Evolutionary conservation across 2,797 vertebrate species (phyloP).

Genomic region (Hydrophis major): DNA sequence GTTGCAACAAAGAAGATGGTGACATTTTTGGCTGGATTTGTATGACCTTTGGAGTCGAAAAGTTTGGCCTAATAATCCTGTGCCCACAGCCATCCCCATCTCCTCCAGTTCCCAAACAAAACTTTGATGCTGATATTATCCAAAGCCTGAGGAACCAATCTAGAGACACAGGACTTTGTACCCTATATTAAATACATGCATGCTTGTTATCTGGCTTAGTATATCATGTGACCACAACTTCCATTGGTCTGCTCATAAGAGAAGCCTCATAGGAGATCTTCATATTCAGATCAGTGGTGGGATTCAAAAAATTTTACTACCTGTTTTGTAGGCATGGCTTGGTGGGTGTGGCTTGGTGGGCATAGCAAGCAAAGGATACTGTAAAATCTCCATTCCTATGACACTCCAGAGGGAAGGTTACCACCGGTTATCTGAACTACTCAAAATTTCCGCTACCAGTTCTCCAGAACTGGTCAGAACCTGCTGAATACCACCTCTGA

Average conservation of each 20-base stretch:
- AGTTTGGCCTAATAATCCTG: not conserved
- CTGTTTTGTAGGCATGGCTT: no score
- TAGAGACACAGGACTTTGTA: not conserved
- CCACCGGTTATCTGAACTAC: no score
- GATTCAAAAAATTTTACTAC: no score
- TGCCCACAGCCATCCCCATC: not conserved
- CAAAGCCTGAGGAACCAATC: not conserved
- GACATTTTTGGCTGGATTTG: not conserved
- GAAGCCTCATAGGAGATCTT: not conserved
- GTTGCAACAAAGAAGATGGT: not conserved
- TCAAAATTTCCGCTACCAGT: no score
- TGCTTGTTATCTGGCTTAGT: not conserved
- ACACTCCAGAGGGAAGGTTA: no score
- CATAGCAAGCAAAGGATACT: no score
- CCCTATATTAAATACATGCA: not conserved
- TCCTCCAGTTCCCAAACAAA: not conserved
- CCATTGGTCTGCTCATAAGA: not conserved
- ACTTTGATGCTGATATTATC: not conserved
- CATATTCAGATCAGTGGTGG: not conserved
- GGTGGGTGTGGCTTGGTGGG: no score
- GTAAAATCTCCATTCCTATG: no score
- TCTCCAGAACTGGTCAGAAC: no score
- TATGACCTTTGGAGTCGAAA: not conserved
- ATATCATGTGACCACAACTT: not conserved
- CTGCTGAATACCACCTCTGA: no score